Conservation (phyloP, 2,113 vertebrate genomes). For the Chinchilla lanigera region DNA sequence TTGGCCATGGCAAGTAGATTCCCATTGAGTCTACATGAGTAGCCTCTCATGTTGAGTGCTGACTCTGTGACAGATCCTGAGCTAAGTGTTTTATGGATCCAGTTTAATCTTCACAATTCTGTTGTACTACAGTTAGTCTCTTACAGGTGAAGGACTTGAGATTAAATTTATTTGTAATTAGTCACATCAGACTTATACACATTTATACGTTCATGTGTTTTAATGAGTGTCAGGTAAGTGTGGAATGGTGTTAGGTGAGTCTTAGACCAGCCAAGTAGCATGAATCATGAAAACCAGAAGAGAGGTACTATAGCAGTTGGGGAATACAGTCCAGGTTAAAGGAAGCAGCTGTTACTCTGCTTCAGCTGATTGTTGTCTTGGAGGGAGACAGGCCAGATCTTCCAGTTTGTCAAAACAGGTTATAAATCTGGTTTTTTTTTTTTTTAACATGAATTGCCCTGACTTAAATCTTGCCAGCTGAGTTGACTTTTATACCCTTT, state of each 20-base stretch:
- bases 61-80: background rate
- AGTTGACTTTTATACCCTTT: conserved; percentile 5
- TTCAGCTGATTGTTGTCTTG: background rate
- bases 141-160: background rate
- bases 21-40: no score
- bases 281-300: background rate
- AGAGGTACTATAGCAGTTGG: background rate
- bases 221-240: background rate
- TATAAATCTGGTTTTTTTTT: background rate
- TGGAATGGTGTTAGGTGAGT: conserved; percentile 35
- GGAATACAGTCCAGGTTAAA: background rate
- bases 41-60: background rate
- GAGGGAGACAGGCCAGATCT: conserved; percentile 12
- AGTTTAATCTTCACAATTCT: background rate
- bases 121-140: background rate
- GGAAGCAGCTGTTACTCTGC: background rate
- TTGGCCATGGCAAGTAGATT: background rate
- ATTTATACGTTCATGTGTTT: background rate
- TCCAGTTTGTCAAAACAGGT: conserved; percentile 46
- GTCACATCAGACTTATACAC: background rate
- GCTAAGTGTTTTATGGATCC: background rate
- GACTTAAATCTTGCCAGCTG: background rate
- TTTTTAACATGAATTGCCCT: background rate
- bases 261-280: background rate
- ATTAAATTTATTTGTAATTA: background rate